Percentiles rank a stretch among this genome's conserved stretches.
Conservation (phyloP, 2,113 vertebrate species). For the Ariopsis seemanni region DNA sequence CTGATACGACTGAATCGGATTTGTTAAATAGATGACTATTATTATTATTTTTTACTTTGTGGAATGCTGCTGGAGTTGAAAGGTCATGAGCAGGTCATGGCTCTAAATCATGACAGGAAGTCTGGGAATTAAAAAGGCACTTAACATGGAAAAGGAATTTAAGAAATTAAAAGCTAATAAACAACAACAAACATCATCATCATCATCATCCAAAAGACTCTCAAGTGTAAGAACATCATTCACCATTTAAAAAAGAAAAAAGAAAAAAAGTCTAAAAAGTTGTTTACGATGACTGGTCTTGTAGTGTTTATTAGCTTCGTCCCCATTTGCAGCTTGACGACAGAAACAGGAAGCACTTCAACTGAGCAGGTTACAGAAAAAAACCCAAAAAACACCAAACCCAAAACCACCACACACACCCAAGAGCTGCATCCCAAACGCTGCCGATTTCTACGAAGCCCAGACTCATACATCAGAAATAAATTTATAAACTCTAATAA, state of each 20-base stretch:
- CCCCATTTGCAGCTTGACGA: neutral
- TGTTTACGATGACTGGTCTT: neutral
- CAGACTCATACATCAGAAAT: neutral
- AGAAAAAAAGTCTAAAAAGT: neutral
- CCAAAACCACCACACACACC: neutral
- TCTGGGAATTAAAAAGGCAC: constrained; percentile 67
- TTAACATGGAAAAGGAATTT: constrained; percentile 40
- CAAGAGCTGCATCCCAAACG: neutral
- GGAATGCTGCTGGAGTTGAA: constrained; percentile 62
- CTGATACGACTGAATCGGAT: constrained; percentile 33
- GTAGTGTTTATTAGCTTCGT: constrained; percentile 9
- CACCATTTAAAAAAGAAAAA: neutral
- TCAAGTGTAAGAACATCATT: neutral
- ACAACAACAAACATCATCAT: neutral
- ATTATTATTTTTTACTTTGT: constrained; percentile 16
- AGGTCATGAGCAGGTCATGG: constrained; percentile 22
- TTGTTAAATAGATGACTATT: constrained; percentile 33
- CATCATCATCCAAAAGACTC: neutral
- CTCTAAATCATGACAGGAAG: constrained; percentile 34
- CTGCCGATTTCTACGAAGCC: neutral
- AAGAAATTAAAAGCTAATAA: neutral
- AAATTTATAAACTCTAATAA: neutral
- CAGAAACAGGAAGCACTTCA: constrained; percentile 12
- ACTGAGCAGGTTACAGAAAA: neutral
- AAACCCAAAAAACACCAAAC: neutral